Percentiles rank a stretch among this genome's conserved stretches.
Conservation (phyloP, 2,797 vertebrate genomes). For the Lacerta agilis region DNA sequence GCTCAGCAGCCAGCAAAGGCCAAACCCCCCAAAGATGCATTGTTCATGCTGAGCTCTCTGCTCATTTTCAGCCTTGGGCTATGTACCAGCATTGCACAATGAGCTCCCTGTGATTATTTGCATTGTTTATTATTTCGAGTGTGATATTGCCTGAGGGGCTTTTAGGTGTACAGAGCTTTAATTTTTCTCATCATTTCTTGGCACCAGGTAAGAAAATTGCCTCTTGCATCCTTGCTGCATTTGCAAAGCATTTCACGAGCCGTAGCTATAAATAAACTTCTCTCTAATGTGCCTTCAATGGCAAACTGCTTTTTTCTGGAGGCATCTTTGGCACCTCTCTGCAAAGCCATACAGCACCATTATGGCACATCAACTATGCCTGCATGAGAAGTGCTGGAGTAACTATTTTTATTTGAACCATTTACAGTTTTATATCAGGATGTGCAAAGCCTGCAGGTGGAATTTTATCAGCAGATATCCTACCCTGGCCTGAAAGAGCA, state of each 20-base stretch:
- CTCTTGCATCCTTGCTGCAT: background rate
- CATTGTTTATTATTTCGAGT: conserved; percentile 54
- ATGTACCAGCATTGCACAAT: background rate
- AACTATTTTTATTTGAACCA: background rate
- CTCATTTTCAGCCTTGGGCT: conserved; percentile 52
- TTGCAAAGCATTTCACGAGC: background rate
- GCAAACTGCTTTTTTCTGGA: background rate
- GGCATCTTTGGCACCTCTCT: background rate
- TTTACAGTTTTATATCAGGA: background rate
- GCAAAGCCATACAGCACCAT: background rate
- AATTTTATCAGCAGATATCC: background rate
- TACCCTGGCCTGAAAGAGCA: background rate
- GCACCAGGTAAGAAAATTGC: conserved; percentile 25
- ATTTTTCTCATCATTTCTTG: background rate
- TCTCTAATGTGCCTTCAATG: fast-evolving
- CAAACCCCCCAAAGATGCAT: conserved; percentile 49
- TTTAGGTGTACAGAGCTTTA: conserved; percentile 5
- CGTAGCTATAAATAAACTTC: fast-evolving
- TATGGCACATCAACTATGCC: conserved; percentile 13
- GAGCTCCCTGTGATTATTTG: conserved; percentile 49
- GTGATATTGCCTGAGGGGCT: background rate
- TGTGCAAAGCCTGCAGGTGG: background rate
- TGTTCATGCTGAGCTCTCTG: conserved; percentile 51
- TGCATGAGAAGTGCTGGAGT: background rate
- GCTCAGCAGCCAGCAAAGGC: conserved; percentile 45